Evolutionary conservation across 2,797 vertebrate genomes (phyloP).

Genomic region (Eleutherodactylus coqui): DNA sequence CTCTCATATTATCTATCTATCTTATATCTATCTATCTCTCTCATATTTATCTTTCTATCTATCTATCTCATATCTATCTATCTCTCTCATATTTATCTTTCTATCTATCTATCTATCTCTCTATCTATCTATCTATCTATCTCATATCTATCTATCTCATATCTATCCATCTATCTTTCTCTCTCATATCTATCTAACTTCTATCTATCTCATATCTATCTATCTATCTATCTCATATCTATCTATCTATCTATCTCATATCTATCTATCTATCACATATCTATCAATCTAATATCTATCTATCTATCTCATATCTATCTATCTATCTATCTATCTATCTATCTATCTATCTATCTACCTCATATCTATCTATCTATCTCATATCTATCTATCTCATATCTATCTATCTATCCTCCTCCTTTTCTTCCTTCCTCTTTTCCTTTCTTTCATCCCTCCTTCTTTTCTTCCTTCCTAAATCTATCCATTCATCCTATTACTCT

Average conservation of each 20-base stretch:
- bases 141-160: too few species aligned
- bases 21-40: too few species aligned
- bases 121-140: too few species aligned
- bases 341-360: neutral
- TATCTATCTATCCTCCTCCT: neutral
- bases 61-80: neutral
- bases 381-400: too few species aligned
- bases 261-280: too few species aligned
- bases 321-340: neutral
- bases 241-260: too few species aligned
- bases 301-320: neutral
- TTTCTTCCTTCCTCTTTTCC: too few species aligned
- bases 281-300: neutral
- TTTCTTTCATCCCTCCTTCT: too few species aligned
- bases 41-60: neutral
- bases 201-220: slow-evolving; percentile 1
- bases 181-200: slow-evolving; percentile 12
- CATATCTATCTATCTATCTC: too few species aligned
- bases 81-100: neutral
- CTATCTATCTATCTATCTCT: neutral
- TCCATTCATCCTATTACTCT: too few species aligned
- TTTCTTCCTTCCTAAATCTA: too few species aligned
- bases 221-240: neutral
- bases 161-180: neutral
- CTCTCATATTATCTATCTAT: neutral